Percentiles rank a stretch among this genome's conserved stretches.
phyloP scores from a whole-genome alignment of 2,113 vertebrate genomes.

The Nothobranchius kuhntae region DNA sequence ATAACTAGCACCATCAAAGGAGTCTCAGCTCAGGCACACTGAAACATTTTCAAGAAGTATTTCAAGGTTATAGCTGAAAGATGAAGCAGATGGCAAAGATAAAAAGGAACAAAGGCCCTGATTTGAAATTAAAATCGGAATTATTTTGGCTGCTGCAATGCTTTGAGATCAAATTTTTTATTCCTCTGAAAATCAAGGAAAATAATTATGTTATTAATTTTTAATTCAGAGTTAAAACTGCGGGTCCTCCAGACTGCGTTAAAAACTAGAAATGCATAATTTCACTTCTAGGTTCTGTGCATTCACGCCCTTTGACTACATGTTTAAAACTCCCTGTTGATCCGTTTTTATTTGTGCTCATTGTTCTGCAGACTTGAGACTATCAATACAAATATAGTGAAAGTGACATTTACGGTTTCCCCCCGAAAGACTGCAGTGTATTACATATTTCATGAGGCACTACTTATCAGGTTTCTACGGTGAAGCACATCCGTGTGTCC shows the following conservation, averaged over 20 bases:
- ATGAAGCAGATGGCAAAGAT: constrained; percentile 9
- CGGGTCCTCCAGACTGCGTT: constrained; percentile 16
- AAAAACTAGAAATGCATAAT: constrained; percentile 25
- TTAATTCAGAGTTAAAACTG: constrained; percentile 46
- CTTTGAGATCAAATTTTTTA: constrained; percentile 48
- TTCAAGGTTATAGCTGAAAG: constrained; percentile 16
- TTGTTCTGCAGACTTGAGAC: constrained; percentile 41
- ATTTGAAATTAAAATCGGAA: background rate
- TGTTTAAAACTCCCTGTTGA: constrained; percentile 39
- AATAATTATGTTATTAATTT: constrained; percentile 34
- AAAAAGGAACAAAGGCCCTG: constrained; percentile 1
- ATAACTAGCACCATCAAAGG: constrained; percentile 4
- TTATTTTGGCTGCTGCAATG: background rate
- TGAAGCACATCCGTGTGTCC: constrained; percentile 17
- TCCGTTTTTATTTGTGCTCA: constrained; percentile 28
- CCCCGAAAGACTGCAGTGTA: constrained; percentile 15
- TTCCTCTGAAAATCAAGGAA: constrained; percentile 32
- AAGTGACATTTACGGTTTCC: constrained; percentile 19
- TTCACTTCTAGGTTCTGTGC: constrained; percentile 18
- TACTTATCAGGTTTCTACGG: constrained; percentile 19
- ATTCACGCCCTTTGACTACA: constrained; percentile 3
- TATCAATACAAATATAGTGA: constrained; percentile 19
- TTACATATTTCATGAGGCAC: constrained; percentile 18
- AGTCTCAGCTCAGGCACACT: constrained; percentile 20
- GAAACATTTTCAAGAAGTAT: background rate